Percentiles rank a stretch among this genome's conserved stretches.
Evolutionary conservation across 2,888 invertebrate genomes (phyloP).

Genomic region (Neocrepidodera transversa): DNA sequence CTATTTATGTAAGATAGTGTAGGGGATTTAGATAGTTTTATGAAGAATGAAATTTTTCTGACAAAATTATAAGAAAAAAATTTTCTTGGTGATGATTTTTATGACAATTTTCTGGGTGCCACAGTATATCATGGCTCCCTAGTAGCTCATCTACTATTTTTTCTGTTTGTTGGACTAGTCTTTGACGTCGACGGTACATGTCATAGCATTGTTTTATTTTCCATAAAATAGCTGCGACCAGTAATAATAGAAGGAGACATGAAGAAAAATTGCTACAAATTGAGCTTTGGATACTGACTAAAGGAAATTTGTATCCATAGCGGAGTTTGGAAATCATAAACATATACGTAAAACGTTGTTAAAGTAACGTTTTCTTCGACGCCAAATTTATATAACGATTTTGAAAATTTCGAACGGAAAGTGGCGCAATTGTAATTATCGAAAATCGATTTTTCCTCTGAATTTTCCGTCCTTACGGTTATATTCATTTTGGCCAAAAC

Average conservation of each 20-base stretch:
- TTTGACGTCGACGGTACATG: constrained; percentile 91
- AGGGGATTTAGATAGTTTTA: no score
- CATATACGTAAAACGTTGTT: constrained; percentile 97
- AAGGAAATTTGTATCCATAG: constrained; percentile 97
- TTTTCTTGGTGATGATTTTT: no score
- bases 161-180: no score
- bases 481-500: constrained; percentile 90
- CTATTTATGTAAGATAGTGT: no score
- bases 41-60: no score
- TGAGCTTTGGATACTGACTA: constrained; percentile 96
- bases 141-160: no score
- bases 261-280: constrained; percentile 97
- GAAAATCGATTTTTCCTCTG: constrained; percentile 74
- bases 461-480: constrained; percentile 76
- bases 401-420: constrained; percentile 75
- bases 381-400: constrained; percentile 94
- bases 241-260: constrained; percentile 93
- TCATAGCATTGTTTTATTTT: constrained; percentile 99
- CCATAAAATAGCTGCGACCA: constrained; percentile 96
- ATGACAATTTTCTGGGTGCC: no score
- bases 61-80: no score
- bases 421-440: constrained; percentile 78
- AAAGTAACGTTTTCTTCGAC: constrained; percentile 85
- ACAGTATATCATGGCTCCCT: no score
- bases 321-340: constrained; percentile 96